Evolutionary conservation across 2,113 vertebrate genomes (phyloP), one percentile per base, ranked within the genome.

Genomic region (Parotia lawesii): DNA sequence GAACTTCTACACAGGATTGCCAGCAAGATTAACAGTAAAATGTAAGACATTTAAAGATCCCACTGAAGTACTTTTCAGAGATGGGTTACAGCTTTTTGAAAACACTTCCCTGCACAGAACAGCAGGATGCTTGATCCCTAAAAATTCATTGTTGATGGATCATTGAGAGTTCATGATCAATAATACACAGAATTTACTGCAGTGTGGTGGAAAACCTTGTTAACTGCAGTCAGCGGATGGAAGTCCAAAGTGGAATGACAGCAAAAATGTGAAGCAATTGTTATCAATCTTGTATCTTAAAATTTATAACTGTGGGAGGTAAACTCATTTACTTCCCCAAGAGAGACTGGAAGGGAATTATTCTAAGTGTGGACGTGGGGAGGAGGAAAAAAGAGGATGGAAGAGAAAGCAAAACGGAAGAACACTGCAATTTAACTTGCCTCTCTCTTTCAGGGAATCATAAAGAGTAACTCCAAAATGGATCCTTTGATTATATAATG

Each of bases 281-380:
- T 67, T 53, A 58, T 12, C 31, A 62, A 11, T 22, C 18, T 44
- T 42, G 7, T 22, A 45, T 6, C 2, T 57, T 66, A 58, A 71
- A 62, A 25, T 48, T 61, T 67, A 7, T 58, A 45, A 44, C 25
- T 35, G 6, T 65, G 45, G 17, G 42, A 74, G 17, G 7, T n/a
- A 42, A 78, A 83, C 6, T 35, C 20, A 37, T 74, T 83, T 62
- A 7, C 3, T 81, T 4, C 17, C 35, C 20, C 0, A 0, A 4
- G 31, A 67, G 9, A 73, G 29, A 35, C 17, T 62, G 38, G 12
- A 72, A 5, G 28, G 20, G 20, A 76, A 76, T 72, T 76, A 71
- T 33, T 84, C 38, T 18, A 79, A 84, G 13, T 7, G 16, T 45
- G 28, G 10, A 24, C 24, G 14, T 58, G 13, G 15, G 33, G 6